phyloP scores from a whole-genome alignment of 2,797 vertebrate genomes.

The Myoxocephalus aenaeus region DNA sequence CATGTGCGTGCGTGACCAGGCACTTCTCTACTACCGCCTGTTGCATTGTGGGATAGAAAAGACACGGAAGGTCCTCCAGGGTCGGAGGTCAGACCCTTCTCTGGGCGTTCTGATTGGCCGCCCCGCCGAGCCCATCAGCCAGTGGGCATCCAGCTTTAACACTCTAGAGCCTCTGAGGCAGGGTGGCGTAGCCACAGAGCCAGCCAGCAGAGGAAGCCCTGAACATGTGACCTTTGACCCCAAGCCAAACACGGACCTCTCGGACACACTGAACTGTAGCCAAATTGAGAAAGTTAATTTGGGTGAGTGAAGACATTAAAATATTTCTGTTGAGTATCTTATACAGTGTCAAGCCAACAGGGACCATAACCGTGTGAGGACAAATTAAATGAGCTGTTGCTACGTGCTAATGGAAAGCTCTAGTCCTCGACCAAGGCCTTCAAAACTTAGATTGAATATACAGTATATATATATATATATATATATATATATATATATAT shows the following conservation, averaged over 20 bases:
- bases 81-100: slow-evolving; percentile 91
- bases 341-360: neutral
- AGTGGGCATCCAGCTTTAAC: slow-evolving; percentile 91
- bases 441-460: neutral
- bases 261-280: slow-evolving; percentile 43
- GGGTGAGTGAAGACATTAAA: slow-evolving; percentile 56
- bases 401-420: neutral
- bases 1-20: slow-evolving; percentile 92
- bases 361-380: neutral
- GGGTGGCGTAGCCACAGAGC: slow-evolving; percentile 69
- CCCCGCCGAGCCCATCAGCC: slow-evolving; percentile 85
- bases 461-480: too few relatives aligned
- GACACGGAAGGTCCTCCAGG: slow-evolving; percentile 85
- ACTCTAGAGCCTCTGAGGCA: slow-evolving; percentile 87
- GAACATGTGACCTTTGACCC: slow-evolving; percentile 49
- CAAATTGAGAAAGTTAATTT: slow-evolving; percentile 8
- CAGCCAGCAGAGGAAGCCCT: slow-evolving; percentile 64
- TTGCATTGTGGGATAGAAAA: slow-evolving; percentile 88
- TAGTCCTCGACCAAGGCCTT: neutral
- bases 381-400: neutral
- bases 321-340: neutral
- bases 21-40: slow-evolving; percentile 93
- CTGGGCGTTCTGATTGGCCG: slow-evolving; percentile 89
- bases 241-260: slow-evolving; percentile 43
- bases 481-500: too few relatives aligned